Evolutionary conservation across 1,140 invertebrate genomes (phyloP), one percentile per base, ranked within the genome.

Genomic region (Drosophila parvula): DNA sequence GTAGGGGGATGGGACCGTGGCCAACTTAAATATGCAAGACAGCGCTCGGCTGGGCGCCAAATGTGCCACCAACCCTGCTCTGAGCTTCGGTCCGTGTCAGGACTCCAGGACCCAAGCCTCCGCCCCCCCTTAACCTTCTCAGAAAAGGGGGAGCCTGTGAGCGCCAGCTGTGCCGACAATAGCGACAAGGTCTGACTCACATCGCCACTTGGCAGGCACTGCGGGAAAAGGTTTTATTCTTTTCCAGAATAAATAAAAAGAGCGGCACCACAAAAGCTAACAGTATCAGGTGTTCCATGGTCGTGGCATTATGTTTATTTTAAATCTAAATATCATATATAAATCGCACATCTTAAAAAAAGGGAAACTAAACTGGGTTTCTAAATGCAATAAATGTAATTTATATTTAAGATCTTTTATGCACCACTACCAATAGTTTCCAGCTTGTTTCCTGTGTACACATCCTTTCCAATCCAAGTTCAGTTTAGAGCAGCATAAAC

Each of bases 21-120:
- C 62, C 57, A 81, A 88, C 83, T 88, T 88, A 88, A 88, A 83
- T 88, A 88, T 88, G 83, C 83, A 88, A 88, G 83, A 88, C 83
- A 55, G 62, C 76, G 83, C 83, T 28, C 82, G 69, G 58, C 50
- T 81, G 82, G 74, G 82, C 74, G 83, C 83, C 83, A 86, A 86
- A 79, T 86, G 79, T 86, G 61, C 60, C 79, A 69, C 48, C 76
- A 65, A 30, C 60, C 41, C 50, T 14, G 16, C 27, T 16, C 10
- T 3, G 2, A 30, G 10, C 30, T 43, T 40, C 22, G 10, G 2
- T 11, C 28, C 27, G 38, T 44, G 27, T 34, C 34, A 43, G 27
- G 41, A 44, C 22, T 11, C 27, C 28, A 11, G 10, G 18, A 27
- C 4, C 12, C 22, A 28, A 4, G 5, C 22, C 14, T n/a, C 45